Conservation (phyloP, 1,140 invertebrate genomes). For the Drosophila oshimai region DNA sequence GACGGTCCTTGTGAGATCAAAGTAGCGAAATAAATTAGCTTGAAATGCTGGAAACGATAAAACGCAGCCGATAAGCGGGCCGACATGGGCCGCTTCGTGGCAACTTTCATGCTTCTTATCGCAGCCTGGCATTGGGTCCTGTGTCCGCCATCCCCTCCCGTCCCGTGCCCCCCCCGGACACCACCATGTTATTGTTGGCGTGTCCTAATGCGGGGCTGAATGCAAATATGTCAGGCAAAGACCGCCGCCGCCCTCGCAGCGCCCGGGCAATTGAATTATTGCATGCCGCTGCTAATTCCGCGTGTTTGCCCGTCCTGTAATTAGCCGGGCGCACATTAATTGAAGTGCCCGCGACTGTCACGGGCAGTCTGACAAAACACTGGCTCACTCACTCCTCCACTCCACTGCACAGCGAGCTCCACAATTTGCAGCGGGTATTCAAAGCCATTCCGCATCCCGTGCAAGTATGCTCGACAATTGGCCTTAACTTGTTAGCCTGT, state of each 20-base stretch:
- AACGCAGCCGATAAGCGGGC: conserved; percentile 49
- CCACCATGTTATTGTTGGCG: conserved; percentile 21
- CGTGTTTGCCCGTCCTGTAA: conserved; percentile 52
- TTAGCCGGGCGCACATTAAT: conserved; percentile 64
- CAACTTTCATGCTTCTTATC: conserved; percentile 58
- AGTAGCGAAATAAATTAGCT: conserved; percentile 70
- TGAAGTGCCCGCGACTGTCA: conserved; percentile 50
- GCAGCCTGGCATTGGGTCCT: conserved; percentile 8
- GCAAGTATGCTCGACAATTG: conserved; percentile 11
- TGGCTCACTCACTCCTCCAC: neutral
- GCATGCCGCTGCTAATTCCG: conserved; percentile 50
- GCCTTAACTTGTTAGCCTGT: neutral
- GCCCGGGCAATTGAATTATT: conserved; percentile 68
- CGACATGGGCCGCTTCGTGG: conserved; percentile 23
- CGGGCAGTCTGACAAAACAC: conserved; percentile 11
- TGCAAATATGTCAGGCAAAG: conserved; percentile 25
- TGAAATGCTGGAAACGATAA: conserved; percentile 55
- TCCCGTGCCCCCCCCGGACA: neutral
- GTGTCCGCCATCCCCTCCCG: neutral
- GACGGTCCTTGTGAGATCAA: conserved; percentile 45
- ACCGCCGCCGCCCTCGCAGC: neutral
- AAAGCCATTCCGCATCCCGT: neutral
- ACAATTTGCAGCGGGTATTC: neutral
- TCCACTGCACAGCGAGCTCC: neutral
- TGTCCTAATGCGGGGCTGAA: conserved; percentile 31